phyloP scores from a whole-genome alignment of 2,113 vertebrate species.

The Phocoena sinus region DNA sequence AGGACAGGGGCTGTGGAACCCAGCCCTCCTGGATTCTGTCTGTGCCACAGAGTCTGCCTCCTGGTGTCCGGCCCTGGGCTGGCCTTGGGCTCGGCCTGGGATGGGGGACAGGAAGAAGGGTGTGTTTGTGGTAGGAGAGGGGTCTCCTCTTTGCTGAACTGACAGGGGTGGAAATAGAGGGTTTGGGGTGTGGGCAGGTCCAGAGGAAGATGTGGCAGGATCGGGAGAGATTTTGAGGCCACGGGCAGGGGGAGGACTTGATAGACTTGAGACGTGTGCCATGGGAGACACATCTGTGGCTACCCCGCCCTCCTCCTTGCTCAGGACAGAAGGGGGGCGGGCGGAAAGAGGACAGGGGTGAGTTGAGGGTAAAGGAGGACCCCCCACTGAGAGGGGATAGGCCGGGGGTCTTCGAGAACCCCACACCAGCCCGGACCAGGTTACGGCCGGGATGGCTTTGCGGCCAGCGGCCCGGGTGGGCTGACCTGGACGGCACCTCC shows the following conservation, averaged over 20 bases:
- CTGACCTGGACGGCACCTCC: neutral
- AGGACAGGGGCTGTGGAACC: neutral
- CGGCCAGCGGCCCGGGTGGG: neutral
- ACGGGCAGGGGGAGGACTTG: too few relatives aligned
- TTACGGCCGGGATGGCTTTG: neutral
- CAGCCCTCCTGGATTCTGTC: neutral
- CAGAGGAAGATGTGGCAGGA: neutral
- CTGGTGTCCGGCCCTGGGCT: accelerated
- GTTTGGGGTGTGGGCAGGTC: neutral
- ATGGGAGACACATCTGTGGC: neutral
- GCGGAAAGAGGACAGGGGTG: accelerated
- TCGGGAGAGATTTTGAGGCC: neutral
- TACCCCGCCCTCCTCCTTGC: neutral
- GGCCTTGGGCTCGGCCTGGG: neutral
- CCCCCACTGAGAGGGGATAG: neutral
- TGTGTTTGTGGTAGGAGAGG: neutral
- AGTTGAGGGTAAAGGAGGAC: neutral
- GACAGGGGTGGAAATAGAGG: neutral
- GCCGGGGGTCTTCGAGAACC: neutral
- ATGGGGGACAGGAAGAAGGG: neutral
- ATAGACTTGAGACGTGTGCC: too few relatives aligned
- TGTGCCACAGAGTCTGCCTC: neutral
- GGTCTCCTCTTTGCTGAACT: neutral
- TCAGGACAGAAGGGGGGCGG: neutral
- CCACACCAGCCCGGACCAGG: neutral